Conservation (phyloP, 2,888 invertebrate genomes). For the Boloria selene region DNA sequence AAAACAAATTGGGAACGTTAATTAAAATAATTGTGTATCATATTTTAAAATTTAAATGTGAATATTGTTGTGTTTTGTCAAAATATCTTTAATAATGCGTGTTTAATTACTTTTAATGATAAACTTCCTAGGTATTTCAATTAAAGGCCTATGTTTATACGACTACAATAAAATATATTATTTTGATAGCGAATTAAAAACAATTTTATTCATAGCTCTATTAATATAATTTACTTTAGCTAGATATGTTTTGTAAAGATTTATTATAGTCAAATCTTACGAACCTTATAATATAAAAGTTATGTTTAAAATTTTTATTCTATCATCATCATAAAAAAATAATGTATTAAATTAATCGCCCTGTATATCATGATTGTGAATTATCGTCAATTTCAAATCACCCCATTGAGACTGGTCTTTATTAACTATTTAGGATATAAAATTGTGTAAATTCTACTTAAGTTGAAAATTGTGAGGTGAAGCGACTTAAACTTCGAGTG, state of each 20-base stretch:
- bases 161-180: too few species aligned
- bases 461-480: slow-evolving; percentile 1
- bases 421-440: slow-evolving; percentile 34
- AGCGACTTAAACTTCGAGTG: background rate
- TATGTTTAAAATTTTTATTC: background rate
- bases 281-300: background rate
- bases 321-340: background rate
- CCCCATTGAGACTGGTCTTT: slow-evolving; percentile 66
- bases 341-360: slow-evolving; percentile 9
- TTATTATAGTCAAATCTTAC: background rate
- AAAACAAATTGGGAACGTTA: slow-evolving; percentile 6
- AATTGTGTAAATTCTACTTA: slow-evolving; percentile 13
- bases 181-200: too few species aligned
- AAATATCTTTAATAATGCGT: too few species aligned
- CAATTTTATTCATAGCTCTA: background rate
- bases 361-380: slow-evolving; percentile 29
- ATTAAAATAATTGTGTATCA: slow-evolving; percentile 17
- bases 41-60: slow-evolving; percentile 18
- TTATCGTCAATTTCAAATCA: slow-evolving; percentile 63
- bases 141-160: slow-evolving; percentile 7
- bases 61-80: too few species aligned
- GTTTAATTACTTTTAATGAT: too few species aligned
- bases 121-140: background rate
- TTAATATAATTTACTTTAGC: background rate
- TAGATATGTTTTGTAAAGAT: background rate